Evolutionary conservation across 1,140 invertebrate genomes (phyloP).

Genomic region (Hypsibius dujardini): DNA sequence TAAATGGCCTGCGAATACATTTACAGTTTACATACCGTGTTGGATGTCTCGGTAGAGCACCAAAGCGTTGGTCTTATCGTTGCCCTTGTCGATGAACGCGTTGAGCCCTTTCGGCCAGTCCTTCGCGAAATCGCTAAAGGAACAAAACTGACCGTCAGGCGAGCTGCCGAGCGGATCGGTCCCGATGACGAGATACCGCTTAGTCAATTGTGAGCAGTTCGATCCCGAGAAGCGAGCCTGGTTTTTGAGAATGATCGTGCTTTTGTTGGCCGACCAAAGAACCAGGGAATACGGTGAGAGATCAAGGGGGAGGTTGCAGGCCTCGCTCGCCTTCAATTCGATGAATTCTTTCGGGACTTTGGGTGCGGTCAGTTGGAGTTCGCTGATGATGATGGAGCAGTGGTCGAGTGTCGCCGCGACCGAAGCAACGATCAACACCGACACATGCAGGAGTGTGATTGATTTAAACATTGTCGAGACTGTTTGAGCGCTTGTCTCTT

Average conservation of each 20-base stretch:
- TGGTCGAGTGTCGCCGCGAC: background rate
- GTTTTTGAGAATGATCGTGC: background rate
- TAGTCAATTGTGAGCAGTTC: no score
- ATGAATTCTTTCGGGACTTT: background rate
- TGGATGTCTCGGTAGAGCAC: background rate
- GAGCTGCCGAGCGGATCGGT: background rate
- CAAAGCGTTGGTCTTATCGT: background rate
- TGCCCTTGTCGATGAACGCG: background rate
- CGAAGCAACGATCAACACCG: background rate
- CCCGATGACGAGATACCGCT: no score
- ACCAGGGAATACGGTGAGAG: background rate
- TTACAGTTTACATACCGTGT: background rate
- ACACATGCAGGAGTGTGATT: background rate
- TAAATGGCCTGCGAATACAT: no score
- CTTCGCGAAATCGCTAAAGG: background rate
- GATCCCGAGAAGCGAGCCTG: no score
- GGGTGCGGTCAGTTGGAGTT: background rate
- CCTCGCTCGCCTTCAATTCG: background rate
- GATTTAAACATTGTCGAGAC: background rate
- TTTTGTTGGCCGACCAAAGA: background rate
- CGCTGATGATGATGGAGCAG: slow-evolving; percentile 8
- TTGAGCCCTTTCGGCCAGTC: background rate
- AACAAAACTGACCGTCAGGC: background rate
- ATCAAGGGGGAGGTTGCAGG: background rate
- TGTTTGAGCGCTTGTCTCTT: no score